A percentile compares a stretch with the other conserved stretches of the same genome.
phyloP scores from a whole-genome alignment of 2,797 vertebrate genomes.

The Neomorphus geoffroyi region DNA sequence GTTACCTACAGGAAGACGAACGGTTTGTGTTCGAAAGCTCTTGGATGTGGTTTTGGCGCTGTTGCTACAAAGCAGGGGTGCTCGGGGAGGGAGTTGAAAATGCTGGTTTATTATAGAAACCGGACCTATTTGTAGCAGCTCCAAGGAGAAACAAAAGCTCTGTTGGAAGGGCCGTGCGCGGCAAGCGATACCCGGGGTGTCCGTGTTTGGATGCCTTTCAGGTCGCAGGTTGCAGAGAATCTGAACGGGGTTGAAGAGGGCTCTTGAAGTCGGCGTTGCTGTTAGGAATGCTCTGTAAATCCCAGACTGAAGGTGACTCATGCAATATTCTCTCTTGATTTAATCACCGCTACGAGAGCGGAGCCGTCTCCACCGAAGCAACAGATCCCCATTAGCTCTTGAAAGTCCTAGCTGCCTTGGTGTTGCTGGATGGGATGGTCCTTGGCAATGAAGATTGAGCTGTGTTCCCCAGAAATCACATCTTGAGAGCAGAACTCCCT shows the following conservation, averaged over 20 bases:
- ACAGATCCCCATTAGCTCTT: neutral
- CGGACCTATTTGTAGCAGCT: neutral
- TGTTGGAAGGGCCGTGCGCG: neutral
- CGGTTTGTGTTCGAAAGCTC: neutral
- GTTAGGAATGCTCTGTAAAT: neutral
- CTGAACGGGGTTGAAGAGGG: neutral
- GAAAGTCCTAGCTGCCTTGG: neutral
- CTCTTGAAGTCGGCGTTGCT: neutral
- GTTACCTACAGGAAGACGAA: neutral
- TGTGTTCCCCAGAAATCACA: neutral
- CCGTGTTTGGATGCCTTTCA: accelerated
- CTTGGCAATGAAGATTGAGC: neutral
- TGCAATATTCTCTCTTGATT: neutral
- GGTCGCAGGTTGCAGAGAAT: accelerated
- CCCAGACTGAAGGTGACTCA: neutral
- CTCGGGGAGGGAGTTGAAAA: accelerated
- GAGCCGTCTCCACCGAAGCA: neutral
- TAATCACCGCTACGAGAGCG: neutral
- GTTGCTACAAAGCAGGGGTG: too few species aligned
- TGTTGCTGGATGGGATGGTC: neutral
- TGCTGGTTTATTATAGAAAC: neutral
- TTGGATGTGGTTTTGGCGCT: neutral
- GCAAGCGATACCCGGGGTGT: accelerated
- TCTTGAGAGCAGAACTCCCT: neutral
- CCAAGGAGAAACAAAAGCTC: neutral